A percentile compares a stretch with the other conserved stretches of the same genome.
Conservation (phyloP, 2,113 vertebrate genomes). For the Silurus meridionalis region DNA sequence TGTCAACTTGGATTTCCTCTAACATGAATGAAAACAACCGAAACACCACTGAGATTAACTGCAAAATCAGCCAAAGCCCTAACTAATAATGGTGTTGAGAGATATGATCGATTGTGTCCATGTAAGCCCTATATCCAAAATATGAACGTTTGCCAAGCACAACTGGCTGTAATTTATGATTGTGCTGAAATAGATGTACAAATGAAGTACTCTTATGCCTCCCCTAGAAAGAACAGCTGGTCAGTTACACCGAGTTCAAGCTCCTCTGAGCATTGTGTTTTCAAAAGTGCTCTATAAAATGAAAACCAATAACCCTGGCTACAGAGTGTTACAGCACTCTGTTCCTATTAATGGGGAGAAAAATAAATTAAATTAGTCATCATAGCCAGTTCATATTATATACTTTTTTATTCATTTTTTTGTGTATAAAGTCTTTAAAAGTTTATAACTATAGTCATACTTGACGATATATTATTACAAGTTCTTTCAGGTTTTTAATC, state of each 20-base stretch:
- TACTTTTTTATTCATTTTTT: neutral
- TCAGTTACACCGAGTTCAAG: neutral
- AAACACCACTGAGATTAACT: neutral
- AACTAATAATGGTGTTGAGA: neutral
- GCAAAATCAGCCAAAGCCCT: neutral
- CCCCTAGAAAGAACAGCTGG: neutral
- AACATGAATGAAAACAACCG: neutral
- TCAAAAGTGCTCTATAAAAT: neutral
- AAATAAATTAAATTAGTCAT: neutral
- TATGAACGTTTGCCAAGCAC: neutral
- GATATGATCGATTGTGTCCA: conserved; percentile 1
- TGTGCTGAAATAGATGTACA: neutral
- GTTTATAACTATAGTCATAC: neutral
- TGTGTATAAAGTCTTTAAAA: neutral
- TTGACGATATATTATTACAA: neutral
- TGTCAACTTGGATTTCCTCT: neutral
- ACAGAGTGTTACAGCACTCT: neutral
- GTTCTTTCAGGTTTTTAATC: neutral
- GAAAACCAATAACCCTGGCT: neutral
- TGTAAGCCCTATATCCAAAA: neutral
- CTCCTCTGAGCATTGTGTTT: neutral
- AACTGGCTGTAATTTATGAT: neutral
- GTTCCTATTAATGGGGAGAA: neutral
- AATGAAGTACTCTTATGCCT: neutral
- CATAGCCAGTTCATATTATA: neutral